Evolutionary conservation across 2,888 invertebrate species (phyloP).

Genomic region (Aradus depressus): DNA sequence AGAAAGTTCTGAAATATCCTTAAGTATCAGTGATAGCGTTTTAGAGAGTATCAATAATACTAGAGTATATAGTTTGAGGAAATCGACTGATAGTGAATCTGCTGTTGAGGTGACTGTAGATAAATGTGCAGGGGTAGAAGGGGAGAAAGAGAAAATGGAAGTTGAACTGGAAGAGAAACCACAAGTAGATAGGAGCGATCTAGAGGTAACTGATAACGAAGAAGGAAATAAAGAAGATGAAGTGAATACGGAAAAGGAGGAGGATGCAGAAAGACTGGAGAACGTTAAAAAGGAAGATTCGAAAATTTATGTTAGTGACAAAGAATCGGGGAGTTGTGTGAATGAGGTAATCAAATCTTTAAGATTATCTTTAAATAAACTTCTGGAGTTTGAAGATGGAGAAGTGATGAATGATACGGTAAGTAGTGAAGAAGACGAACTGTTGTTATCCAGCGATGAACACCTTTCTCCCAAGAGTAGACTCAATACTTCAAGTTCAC

Average conservation of each 20-base stretch:
- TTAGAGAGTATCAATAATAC: no score
- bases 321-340: background rate
- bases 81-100: constrained; percentile 3
- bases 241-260: no score
- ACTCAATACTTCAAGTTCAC: constrained; percentile 9
- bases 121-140: no score
- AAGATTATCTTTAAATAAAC: constrained; percentile 3
- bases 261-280: no score
- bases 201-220: no score
- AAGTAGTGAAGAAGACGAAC: constrained; percentile 10
- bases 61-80: no score
- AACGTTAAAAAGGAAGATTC: background rate
- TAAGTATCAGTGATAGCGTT: constrained; percentile 12
- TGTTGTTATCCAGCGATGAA: no score
- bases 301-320: background rate
- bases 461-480: constrained; percentile 5
- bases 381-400: background rate
- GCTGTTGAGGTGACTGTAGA: background rate
- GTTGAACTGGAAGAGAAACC: no score
- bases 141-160: background rate
- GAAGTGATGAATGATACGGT: constrained; percentile 1
- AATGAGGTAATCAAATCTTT: no score
- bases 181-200: no score
- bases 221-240: no score
- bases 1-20: constrained; percentile 3